Evolutionary conservation across 2,113 vertebrate genomes (phyloP), one percentile per base, ranked within the genome.

Genomic region (Myodes glareolus): DNA sequence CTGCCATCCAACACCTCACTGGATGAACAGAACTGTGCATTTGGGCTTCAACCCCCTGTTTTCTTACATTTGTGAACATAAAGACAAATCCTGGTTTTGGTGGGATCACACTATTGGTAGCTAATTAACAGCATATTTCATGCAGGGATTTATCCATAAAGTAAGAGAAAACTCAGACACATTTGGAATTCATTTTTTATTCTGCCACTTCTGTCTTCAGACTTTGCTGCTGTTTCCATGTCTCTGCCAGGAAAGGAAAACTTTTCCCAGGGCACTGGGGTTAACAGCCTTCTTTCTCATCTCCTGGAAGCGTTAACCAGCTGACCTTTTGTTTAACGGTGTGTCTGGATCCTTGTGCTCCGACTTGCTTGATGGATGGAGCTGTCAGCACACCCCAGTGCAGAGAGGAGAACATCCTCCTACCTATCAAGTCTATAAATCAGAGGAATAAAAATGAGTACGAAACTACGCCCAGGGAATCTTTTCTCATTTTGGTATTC

Each of bases 311-410:
- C 39, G 91, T 72, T 92, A 86, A 52, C 61, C 72, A 65, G 73
- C 58, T 73, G 61, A 73, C 82, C 95, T 88, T 93, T 82, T 88
- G 90, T 84, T 68, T 92, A 92, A 70, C 90, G 92, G 58, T 94
- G 92, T 92, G 88, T 70, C 42, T 50, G 52, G 92, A 76, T 16
- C 33, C 0, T 2, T 21, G 16, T n/a, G 73, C 75, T 94, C 88
- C 92, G 92, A 95, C 84, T 36, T 50, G 90, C 84, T 16, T 96
- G 97, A 97, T 78, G 95, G 96, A 97, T 97, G 91, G 72, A 70
- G 61, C 94, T 95, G 95, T 94, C 95, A 58, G 94, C 36, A 13
- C 0, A 45, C 36, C 76, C 68, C 81, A 52, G 0, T 61, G 50
- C 94, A 68, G 67, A 75, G 47, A 89, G 88, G 65, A 81, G 50